phyloP scores from a whole-genome alignment of 2,113 vertebrate genomes.

The Neogobius melanostomus region DNA sequence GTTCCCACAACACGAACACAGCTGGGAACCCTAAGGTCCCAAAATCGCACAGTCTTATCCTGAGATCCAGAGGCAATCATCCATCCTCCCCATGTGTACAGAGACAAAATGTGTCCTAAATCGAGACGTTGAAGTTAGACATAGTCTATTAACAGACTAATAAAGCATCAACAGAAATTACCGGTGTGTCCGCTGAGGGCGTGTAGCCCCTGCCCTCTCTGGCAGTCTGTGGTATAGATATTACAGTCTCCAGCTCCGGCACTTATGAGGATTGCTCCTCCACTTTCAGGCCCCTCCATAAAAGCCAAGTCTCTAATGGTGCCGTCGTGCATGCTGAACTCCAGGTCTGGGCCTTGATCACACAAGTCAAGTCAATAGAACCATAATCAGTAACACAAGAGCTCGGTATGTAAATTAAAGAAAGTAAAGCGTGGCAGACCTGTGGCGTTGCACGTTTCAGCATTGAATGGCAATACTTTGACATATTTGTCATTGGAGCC shows the following conservation, averaged over 20 bases:
- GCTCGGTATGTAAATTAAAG: background rate
- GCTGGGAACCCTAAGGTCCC: slow-evolving; percentile 96
- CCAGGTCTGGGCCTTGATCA: slow-evolving; percentile 86
- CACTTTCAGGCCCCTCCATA: slow-evolving; percentile 97
- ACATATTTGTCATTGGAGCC: slow-evolving; percentile 99
- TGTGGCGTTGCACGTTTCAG: slow-evolving; percentile 96
- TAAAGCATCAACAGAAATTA: slow-evolving; percentile 1
- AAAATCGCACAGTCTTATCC: slow-evolving; percentile 97
- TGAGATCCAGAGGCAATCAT: slow-evolving; percentile 98
- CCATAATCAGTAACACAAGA: background rate
- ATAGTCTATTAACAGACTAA: background rate
- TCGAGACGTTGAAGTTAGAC: slow-evolving; percentile 7
- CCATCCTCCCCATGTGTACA: slow-evolving; percentile 98
- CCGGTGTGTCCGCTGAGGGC: slow-evolving; percentile 88
- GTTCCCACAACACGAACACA: slow-evolving; percentile 97
- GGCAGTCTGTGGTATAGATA: slow-evolving; percentile 78
- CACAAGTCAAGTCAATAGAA: background rate
- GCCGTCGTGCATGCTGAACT: slow-evolving; percentile 98
- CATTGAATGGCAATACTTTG: slow-evolving; percentile 96
- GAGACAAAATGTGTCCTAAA: slow-evolving; percentile 94
- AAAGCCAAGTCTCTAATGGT: slow-evolving; percentile 98
- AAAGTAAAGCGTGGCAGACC: slow-evolving; percentile 69
- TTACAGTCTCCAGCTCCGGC: slow-evolving; percentile 96
- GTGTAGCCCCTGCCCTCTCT: slow-evolving; percentile 86
- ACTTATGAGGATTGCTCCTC: slow-evolving; percentile 96